These are phyloP conservation scores for Whitmania pigra DNA, from an alignment of 1,140 invertebrate genomes.

Conservation along the genomic window DNA sequence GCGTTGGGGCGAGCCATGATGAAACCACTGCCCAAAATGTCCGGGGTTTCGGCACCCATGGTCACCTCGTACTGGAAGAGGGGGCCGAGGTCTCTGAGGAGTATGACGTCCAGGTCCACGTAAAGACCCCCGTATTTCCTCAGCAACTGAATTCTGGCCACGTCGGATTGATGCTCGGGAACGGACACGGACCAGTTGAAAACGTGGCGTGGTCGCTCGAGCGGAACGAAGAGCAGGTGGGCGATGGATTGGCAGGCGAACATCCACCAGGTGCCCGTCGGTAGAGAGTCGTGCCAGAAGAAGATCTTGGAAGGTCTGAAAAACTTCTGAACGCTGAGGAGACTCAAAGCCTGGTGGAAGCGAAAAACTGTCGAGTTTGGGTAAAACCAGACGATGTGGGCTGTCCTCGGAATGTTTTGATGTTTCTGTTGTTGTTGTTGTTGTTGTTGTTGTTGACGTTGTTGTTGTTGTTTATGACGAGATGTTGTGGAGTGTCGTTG, in stretches of 20 bases:
- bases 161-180: constrained; percentile 22
- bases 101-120: constrained; percentile 23
- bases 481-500: background rate
- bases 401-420: constrained; percentile 15
- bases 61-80: constrained; percentile 20
- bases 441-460: background rate
- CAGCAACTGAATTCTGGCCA: constrained; percentile 23
- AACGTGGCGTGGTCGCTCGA: constrained; percentile 1
- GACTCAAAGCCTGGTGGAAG: constrained; percentile 21
- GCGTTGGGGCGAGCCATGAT: constrained; percentile 18
- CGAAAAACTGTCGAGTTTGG: constrained; percentile 16
- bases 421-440: constrained; percentile 10
- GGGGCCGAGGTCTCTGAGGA: constrained; percentile 13
- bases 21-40: constrained; percentile 21
- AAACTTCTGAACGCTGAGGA: constrained; percentile 14
- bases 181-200: constrained; percentile 16
- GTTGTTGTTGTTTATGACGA: background rate
- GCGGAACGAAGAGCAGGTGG: constrained; percentile 10
- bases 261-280: constrained; percentile 21
- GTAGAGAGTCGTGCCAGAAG: constrained; percentile 19
- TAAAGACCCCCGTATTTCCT: constrained; percentile 22
- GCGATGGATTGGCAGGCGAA: constrained; percentile 7
- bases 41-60: constrained; percentile 23
- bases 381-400: constrained; percentile 24
- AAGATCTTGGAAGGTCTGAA: constrained; percentile 19